These are phyloP conservation scores for Trematomus loennbergii DNA, from an alignment of 2,113 vertebrate genomes.

Conservation along the genomic window DNA sequence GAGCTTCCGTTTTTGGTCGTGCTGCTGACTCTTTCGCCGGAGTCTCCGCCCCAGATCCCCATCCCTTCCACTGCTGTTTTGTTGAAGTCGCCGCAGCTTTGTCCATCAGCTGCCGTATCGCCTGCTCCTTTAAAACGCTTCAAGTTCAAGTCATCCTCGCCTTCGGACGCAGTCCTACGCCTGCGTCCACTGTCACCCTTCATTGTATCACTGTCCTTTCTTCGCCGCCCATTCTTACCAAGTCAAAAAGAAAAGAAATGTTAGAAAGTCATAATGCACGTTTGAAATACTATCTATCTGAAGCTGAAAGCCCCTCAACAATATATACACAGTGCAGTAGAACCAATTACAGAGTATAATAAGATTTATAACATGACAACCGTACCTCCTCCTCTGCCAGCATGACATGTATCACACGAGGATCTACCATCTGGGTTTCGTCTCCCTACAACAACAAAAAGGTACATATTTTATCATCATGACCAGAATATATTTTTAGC, in stretches of 20 bases:
- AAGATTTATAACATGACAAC: neutral
- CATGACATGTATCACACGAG: slow-evolving; percentile 95
- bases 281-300: neutral
- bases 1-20: slow-evolving; percentile 79
- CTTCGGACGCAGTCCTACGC: slow-evolving; percentile 91
- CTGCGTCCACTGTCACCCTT: slow-evolving; percentile 90
- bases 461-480: neutral
- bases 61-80: slow-evolving; percentile 85
- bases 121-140: slow-evolving; percentile 91
- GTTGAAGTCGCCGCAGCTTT: slow-evolving; percentile 85
- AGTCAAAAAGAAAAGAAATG: slow-evolving; percentile 38
- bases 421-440: slow-evolving; percentile 93
- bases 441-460: slow-evolving; percentile 82
- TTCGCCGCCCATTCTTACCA: slow-evolving; percentile 89
- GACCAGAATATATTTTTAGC: no score
- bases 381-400: slow-evolving; percentile 83
- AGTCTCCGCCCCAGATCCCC: slow-evolving; percentile 87
- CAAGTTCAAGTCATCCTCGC: slow-evolving; percentile 91
- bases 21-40: slow-evolving; percentile 74
- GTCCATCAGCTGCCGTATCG: slow-evolving; percentile 84
- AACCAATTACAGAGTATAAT: neutral
- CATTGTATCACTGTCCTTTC: slow-evolving; percentile 86
- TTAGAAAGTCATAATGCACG: neutral
- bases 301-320: neutral
- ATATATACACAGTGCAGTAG: neutral